Conservation (phyloP, 2,113 vertebrate species). For the Forbesichthys papilliferus region DNA sequence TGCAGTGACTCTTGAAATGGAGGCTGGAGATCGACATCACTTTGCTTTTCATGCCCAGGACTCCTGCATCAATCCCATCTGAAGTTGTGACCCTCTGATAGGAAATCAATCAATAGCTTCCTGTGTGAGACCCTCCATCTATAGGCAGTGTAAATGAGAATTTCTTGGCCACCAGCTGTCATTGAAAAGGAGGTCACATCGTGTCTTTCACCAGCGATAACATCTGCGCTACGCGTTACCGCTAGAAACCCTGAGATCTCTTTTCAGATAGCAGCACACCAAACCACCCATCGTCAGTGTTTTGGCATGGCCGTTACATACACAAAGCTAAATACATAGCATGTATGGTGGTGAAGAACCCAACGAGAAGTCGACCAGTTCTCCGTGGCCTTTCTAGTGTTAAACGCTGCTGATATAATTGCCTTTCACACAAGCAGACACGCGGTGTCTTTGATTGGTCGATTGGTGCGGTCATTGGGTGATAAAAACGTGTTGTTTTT, state of each 20-base stretch:
- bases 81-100: conserved; percentile 48
- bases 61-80: conserved; percentile 34
- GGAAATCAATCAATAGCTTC: conserved; percentile 61
- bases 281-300: too few relatives aligned
- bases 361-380: too few relatives aligned
- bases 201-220: conserved; percentile 23
- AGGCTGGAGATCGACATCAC: conserved; percentile 26
- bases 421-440: background rate
- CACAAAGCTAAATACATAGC: too few relatives aligned
- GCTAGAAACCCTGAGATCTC: too few relatives aligned
- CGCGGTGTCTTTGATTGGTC: background rate
- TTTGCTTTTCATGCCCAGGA: conserved; percentile 47
- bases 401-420: background rate
- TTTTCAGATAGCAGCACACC: too few relatives aligned
- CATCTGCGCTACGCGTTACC: conserved; percentile 4
- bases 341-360: too few relatives aligned
- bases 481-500: background rate
- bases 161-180: conserved; percentile 30
- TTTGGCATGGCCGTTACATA: too few relatives aligned
- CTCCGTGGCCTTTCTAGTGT: too few relatives aligned
- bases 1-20: conserved; percentile 17
- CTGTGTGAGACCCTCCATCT: conserved; percentile 40
- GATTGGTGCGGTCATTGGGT: background rate
- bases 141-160: conserved; percentile 34
- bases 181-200: conserved; percentile 20